Conservation (phyloP, 2,797 vertebrate species). For the Molossus alvarezi region DNA sequence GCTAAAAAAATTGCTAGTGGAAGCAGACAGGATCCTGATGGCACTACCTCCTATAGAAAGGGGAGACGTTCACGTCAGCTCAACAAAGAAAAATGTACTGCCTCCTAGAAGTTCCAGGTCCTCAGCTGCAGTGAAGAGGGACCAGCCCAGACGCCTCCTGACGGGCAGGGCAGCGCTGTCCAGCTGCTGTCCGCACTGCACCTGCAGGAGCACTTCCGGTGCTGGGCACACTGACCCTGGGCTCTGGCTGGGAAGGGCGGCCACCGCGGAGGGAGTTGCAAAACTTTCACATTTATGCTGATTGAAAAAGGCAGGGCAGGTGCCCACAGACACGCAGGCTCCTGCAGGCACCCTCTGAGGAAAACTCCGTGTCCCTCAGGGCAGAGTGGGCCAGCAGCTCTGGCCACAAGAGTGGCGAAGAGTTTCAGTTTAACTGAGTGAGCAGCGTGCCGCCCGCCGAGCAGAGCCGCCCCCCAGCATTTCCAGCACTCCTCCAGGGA, state of each 20-base stretch:
- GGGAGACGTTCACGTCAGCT: neutral
- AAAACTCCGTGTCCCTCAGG: neutral
- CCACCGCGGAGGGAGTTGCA: neutral
- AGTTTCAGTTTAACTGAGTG: neutral
- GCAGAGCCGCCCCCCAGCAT: neutral
- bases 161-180: neutral
- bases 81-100: neutral
- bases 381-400: neutral
- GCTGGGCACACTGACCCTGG: fast-evolving
- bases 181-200: neutral
- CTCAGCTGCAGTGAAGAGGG: neutral
- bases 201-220: neutral
- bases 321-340: neutral
- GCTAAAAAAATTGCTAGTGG: neutral
- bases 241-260: neutral
- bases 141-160: neutral
- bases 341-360: too few relatives aligned
- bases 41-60: neutral
- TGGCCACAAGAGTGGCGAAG: neutral
- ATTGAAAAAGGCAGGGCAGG: neutral
- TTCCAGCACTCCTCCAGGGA: neutral
- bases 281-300: fast-evolving
- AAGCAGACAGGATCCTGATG: neutral
- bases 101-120: neutral
- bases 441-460: neutral